Evolutionary conservation across 1,140 invertebrate genomes (phyloP), one percentile per base, ranked within the genome.

Genomic region (Cotesia vestalis): DNA sequence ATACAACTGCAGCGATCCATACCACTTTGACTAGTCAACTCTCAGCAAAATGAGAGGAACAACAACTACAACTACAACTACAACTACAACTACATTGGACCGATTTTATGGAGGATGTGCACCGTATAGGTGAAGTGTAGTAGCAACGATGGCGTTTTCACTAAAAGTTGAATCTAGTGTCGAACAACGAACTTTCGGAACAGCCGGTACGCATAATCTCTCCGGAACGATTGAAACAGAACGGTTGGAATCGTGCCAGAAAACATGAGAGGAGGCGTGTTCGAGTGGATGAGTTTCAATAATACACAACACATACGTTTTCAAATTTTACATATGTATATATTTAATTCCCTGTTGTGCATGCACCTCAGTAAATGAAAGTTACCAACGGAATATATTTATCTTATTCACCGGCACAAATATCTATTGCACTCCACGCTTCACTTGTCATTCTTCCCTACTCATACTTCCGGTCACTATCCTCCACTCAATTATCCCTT

Each of bases 171-270:
- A 53, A 53, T 67, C 52, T 35, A 40, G 27, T 67, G 36, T 66
- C 40, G 66, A 67, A 52, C 51, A 36, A 67, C 51, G 66, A 67
- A 67, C 66, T 67, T 67, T 67, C 51, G n/a, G 51, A 40, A 67
- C 66, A 67, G 66, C 66, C 66, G 66, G 66, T 55, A 67, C 17
- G 46, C 52, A 67, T 67, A 17, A 67, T 34, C 40, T 20, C 20
- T 6, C 17, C 9, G n/a, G 66, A 67, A n/a, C 53, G 66, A 67
- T 67, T 67, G 66, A 67, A 67, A 67, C 66, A 67, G 66, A 67
- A 55, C 14, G 40, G 46, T 40, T 67, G 66, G 66, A 67, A 52
- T 67, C 6, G 46, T 52, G 66, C 66, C 66, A 67, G 66, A 67
- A 40, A 62, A 62, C 60, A 38, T 35, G 60, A 36, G 53, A 17